Evolutionary conservation across 2,113 vertebrate species (phyloP).

Genomic region (Aythya baeri): DNA sequence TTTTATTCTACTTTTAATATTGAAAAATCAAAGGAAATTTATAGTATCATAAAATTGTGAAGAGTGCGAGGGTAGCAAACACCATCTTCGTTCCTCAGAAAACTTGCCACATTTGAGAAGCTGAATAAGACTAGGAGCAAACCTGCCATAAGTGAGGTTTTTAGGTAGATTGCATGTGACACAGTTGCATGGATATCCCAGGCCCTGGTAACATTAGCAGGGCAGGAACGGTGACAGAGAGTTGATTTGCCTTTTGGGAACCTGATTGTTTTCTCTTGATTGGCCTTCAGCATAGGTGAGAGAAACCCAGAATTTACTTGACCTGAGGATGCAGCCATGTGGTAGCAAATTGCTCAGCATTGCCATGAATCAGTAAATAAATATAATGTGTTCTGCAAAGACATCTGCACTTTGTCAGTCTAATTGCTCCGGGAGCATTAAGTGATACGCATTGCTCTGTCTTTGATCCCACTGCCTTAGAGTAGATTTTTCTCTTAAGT

Average conservation of each 20-base stretch:
- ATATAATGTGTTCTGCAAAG: background rate
- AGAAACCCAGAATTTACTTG: background rate
- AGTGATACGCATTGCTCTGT: background rate
- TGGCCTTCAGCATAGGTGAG: background rate
- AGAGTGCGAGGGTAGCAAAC: background rate
- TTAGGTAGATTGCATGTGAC: background rate
- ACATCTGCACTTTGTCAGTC: conserved; percentile 41
- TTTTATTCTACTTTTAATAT: background rate
- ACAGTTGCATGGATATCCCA: background rate
- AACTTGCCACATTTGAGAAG: background rate
- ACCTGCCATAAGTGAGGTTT: background rate
- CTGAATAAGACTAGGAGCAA: background rate
- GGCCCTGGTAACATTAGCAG: background rate
- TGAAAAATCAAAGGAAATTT: background rate
- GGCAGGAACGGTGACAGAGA: background rate
- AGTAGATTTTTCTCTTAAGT: conserved; percentile 3
- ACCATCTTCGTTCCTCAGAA: background rate
- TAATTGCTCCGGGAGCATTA: conserved; percentile 19
- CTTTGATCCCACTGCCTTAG: background rate
- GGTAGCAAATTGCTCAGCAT: background rate
- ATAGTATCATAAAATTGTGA: background rate
- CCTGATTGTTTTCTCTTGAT: background rate
- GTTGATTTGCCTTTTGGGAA: background rate
- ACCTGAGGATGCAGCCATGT: background rate
- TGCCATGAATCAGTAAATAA: conserved; percentile 49